A percentile compares a stretch with the other conserved stretches of the same genome.
Evolutionary conservation across 2,113 vertebrate genomes (phyloP).

Genomic region (Clarias gariepinus): DNA sequence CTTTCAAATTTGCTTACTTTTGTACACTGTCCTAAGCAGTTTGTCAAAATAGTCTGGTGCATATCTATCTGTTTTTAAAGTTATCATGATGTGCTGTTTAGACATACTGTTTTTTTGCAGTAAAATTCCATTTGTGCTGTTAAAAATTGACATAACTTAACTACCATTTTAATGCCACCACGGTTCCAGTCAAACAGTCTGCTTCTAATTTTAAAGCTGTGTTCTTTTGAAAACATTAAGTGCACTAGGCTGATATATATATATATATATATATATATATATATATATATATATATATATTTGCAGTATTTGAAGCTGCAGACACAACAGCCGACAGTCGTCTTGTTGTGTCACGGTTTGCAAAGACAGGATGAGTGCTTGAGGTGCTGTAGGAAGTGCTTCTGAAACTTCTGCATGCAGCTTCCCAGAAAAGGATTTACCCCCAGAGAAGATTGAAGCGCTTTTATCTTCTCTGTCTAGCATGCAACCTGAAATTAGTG

Average conservation of each 20-base stretch:
- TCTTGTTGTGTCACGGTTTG: neutral
- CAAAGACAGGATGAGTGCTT: conserved; percentile 7
- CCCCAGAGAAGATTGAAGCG: neutral
- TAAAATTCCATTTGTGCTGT: neutral
- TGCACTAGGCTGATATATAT: neutral
- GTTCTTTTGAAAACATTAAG: neutral
- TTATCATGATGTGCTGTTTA: neutral
- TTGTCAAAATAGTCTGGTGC: neutral
- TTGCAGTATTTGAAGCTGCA: neutral
- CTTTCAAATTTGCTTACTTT: neutral
- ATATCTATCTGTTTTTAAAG: neutral
- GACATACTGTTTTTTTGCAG: neutral
- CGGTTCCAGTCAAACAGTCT: neutral
- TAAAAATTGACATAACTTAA: neutral
- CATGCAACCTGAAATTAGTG: neutral
- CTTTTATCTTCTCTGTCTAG: neutral
- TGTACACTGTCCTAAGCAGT: neutral
- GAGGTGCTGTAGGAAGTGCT: conserved; percentile 3
- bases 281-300: too few species aligned
- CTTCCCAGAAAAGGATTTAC: conserved; percentile 16
- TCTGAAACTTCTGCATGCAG: neutral
- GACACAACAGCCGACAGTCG: neutral
- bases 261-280: too few species aligned
- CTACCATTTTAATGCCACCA: neutral
- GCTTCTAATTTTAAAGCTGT: neutral